Percentiles rank a stretch among this genome's conserved stretches.
These are phyloP conservation scores for Drosophila buzzatii DNA, from an alignment of 2,888 invertebrate species.

Conservation along the genomic window DNA sequence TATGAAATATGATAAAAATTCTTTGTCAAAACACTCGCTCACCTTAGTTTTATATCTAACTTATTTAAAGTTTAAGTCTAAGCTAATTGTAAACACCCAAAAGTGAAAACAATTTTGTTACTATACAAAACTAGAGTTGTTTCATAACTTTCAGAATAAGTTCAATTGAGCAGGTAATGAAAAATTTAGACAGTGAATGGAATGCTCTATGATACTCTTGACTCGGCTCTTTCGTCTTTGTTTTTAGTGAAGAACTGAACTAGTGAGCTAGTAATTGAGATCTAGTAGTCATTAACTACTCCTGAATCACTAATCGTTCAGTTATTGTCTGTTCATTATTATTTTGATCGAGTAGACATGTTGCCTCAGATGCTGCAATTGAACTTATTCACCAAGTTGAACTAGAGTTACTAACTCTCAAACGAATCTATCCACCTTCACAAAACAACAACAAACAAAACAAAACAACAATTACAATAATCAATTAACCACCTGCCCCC, in stretches of 20 bases:
- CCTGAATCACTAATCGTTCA: not conserved
- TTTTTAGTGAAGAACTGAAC: not conserved
- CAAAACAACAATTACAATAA: constrained; percentile 59
- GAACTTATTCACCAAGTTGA: constrained; percentile 6
- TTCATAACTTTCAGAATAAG: constrained; percentile 3
- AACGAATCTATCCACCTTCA: constrained; percentile 18
- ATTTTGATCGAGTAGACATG: too few species aligned
- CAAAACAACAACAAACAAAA: constrained; percentile 40
- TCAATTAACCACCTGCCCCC: constrained; percentile 75
- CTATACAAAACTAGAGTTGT: constrained; percentile 20
- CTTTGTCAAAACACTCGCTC: constrained; percentile 55
- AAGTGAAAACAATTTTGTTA: constrained; percentile 33
- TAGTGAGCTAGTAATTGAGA: not conserved
- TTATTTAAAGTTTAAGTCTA: constrained; percentile 40
- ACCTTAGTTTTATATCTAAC: constrained; percentile 19
- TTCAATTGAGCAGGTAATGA: constrained; percentile 3
- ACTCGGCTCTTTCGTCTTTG: not conserved
- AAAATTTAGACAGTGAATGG: not conserved
- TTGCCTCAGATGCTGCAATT: not conserved
- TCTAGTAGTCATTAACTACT: not conserved
- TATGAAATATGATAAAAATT: constrained; percentile 24
- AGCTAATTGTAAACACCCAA: constrained; percentile 48
- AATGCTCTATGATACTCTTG: not conserved
- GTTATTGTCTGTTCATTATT: not conserved
- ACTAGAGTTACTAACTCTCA: not conserved